These are phyloP conservation scores for Lepidurus apus DNA, from an alignment of 1,140 invertebrate genomes.

Conservation along the genomic window DNA sequence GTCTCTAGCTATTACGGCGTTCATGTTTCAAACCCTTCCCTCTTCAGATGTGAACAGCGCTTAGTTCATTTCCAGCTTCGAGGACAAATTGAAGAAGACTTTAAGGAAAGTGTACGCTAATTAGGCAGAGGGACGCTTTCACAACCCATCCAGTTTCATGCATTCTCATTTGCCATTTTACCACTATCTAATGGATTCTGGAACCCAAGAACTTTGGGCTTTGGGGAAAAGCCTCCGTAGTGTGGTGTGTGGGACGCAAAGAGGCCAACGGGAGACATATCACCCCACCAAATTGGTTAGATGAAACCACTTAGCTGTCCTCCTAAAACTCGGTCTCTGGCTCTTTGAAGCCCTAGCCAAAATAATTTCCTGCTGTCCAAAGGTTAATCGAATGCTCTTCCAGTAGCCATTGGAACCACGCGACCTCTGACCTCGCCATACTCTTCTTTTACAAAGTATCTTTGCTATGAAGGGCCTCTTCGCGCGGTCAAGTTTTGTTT, in stretches of 20 bases:
- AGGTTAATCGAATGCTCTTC: neutral
- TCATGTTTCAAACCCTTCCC: neutral
- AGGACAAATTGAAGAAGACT: conserved; percentile 9
- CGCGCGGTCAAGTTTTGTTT: neutral
- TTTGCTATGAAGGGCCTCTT: neutral
- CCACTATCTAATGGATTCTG: conserved; percentile 9
- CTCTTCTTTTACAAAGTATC: neutral
- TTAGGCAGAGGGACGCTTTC: neutral
- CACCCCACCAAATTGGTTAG: conserved; percentile 3
- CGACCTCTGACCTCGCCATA: neutral
- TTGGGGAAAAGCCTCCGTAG: too few relatives aligned
- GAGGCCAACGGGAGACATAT: neutral
- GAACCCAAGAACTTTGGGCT: neutral
- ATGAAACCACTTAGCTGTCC: conserved; percentile 14
- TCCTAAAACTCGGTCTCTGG: neutral
- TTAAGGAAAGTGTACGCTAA: neutral
- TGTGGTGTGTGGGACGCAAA: neutral
- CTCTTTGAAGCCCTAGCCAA: neutral
- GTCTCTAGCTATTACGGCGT: neutral
- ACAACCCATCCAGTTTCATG: neutral
- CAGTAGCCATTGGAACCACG: neutral
- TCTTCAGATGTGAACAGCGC: neutral
- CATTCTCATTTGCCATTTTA: conserved; percentile 10
- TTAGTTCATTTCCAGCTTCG: neutral
- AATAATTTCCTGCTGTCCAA: conserved; percentile 7